These are phyloP conservation scores for Phacellophora camtschatica DNA, from an alignment of 30 jellyfish, hydroid and myxozoan species.

Conservation along the genomic window DNA sequence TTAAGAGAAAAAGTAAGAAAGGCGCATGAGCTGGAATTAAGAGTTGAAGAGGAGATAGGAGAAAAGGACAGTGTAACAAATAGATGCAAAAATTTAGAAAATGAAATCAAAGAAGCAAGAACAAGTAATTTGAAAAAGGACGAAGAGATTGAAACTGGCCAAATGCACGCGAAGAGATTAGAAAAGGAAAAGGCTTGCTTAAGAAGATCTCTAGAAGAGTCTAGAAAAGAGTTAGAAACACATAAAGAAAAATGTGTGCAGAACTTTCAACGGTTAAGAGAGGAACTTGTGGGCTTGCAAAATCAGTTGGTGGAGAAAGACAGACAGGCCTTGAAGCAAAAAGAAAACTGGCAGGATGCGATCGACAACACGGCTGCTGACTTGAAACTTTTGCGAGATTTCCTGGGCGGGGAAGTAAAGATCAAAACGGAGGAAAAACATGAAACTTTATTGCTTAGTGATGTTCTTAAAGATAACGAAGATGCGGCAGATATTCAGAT, in stretches of 20 bases:
- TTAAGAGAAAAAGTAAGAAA: slow-evolving; percentile 63
- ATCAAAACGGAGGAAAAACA: neutral
- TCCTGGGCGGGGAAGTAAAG: slow-evolving; percentile 37
- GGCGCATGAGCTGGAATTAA: slow-evolving; percentile 67
- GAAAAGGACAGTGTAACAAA: slow-evolving; percentile 43
- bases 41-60: slow-evolving; percentile 11
- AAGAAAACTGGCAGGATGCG: slow-evolving; percentile 85
- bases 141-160: slow-evolving; percentile 69
- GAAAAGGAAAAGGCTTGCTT: slow-evolving; percentile 67
- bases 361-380: slow-evolving; percentile 85
- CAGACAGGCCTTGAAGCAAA: slow-evolving; percentile 83
- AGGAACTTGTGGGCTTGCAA: slow-evolving; percentile 82
- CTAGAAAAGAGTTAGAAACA: slow-evolving; percentile 69
- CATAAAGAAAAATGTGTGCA: slow-evolving; percentile 78
- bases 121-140: slow-evolving; percentile 47
- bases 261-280: slow-evolving; percentile 66
- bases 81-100: slow-evolving; percentile 46
- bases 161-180: slow-evolving; percentile 69
- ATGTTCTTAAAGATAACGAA: slow-evolving; percentile 6
- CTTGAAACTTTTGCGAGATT: slow-evolving; percentile 69
- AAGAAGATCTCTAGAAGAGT: slow-evolving; percentile 44
- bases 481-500: slow-evolving; percentile 60
- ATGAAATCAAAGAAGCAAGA: slow-evolving; percentile 63
- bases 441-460: neutral
- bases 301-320: slow-evolving; percentile 83